A percentile compares a stretch with the other conserved stretches of the same genome.
These are phyloP conservation scores for Terrapene triunguis DNA, from an alignment of 2,113 vertebrate genomes.

Conservation along the genomic window DNA sequence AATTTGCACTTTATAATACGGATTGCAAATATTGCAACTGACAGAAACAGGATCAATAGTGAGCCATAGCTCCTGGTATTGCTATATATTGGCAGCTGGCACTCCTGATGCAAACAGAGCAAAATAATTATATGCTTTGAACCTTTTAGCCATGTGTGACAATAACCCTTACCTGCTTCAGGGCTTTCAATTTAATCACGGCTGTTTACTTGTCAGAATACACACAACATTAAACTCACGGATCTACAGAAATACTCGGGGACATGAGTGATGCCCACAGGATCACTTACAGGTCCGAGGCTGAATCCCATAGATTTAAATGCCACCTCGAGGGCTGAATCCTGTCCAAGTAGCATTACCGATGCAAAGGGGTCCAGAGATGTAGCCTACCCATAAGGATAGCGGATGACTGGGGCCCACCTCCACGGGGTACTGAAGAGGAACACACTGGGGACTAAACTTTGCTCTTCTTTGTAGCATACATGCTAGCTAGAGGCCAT, in stretches of 20 bases:
- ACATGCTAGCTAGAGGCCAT: neutral
- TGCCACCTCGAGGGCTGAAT: rapidly evolving
- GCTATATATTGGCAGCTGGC: neutral
- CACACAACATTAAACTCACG: rapidly evolving
- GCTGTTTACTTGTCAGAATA: neutral
- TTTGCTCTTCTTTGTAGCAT: neutral
- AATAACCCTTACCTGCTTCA: neutral
- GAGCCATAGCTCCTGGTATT: constrained; percentile 24
- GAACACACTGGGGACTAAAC: neutral
- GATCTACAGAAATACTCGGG: neutral
- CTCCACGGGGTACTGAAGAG: neutral
- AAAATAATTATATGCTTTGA: rapidly evolving
- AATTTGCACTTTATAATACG: neutral
- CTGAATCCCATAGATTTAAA: neutral
- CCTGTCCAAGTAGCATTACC: neutral
- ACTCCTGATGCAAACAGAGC: neutral
- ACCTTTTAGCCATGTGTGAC: neutral
- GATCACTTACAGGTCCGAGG: neutral
- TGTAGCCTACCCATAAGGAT: neutral
- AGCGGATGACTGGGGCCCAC: neutral
- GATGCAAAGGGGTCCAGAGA: neutral
- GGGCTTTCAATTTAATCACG: neutral
- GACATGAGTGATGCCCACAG: rapidly evolving
- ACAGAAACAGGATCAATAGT: neutral
- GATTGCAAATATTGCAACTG: constrained; percentile 38